Evolutionary conservation across 2,797 vertebrate species (phyloP).

Genomic region (Toxotes lorentzi): DNA sequence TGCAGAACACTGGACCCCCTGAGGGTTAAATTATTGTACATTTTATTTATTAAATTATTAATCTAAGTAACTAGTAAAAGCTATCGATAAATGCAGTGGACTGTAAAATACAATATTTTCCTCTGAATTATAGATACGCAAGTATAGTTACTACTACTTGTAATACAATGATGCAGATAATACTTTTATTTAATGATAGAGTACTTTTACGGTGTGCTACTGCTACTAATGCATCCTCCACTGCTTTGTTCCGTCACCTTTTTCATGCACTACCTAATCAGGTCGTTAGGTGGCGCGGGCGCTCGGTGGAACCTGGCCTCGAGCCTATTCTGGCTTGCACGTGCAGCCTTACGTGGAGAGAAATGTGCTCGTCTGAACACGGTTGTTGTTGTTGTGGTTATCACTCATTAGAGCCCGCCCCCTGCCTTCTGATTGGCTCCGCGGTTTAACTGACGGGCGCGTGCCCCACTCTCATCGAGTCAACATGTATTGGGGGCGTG

Average conservation of each 20-base stretch:
- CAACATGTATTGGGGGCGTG: conserved; percentile 21
- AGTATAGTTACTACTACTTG: too few relatives aligned
- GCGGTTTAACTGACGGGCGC: conserved; percentile 24
- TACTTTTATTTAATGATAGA: too few relatives aligned
- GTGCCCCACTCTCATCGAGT: rapidly evolving
- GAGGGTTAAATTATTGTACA: too few relatives aligned
- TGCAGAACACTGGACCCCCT: too few relatives aligned
- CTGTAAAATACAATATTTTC: too few relatives aligned
- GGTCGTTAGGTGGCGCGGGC: conserved; percentile 46
- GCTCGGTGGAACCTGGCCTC: background rate
- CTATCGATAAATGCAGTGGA: too few relatives aligned
- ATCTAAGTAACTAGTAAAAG: too few relatives aligned
- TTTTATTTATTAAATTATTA: too few relatives aligned
- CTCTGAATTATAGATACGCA: too few relatives aligned
- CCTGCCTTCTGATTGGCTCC: conserved; percentile 34
- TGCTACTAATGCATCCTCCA: background rate
- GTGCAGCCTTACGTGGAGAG: conserved; percentile 49
- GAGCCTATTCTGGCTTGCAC: conserved; percentile 37
- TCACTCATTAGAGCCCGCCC: conserved; percentile 12
- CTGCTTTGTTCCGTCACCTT: background rate
- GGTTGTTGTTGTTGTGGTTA: conserved; percentile 46
- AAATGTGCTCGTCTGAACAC: conserved; percentile 31
- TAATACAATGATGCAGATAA: background rate
- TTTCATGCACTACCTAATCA: background rate
- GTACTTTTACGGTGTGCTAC: background rate